These are phyloP conservation scores for Rhinichthys osculus DNA, from an alignment of 2,797 vertebrate species.

Conservation along the genomic window DNA sequence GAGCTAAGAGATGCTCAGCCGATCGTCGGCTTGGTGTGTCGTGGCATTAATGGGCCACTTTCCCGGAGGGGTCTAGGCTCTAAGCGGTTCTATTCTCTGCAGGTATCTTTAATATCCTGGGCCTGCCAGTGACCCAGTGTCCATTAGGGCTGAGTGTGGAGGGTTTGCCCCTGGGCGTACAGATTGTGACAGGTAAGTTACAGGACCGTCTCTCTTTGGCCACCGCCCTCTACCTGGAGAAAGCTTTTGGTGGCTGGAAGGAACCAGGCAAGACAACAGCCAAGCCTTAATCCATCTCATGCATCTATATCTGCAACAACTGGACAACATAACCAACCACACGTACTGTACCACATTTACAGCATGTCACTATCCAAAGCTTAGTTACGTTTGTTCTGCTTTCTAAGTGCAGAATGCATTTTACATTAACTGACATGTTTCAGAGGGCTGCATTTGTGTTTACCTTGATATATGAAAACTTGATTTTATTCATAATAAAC, in stretches of 20 bases:
- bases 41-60: neutral
- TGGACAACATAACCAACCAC: constrained; percentile 33
- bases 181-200: constrained; percentile 83
- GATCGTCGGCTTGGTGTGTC: neutral
- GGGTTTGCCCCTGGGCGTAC: constrained; percentile 88
- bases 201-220: constrained; percentile 87
- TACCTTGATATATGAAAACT: neutral
- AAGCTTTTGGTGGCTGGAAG: constrained; percentile 88
- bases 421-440: neutral
- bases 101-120: constrained; percentile 88
- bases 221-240: constrained; percentile 85
- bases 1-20: neutral
- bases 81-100: constrained; percentile 13
- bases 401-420: neutral
- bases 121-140: constrained; percentile 90
- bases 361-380: constrained; percentile 40
- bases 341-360: constrained; percentile 2
- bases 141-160: constrained; percentile 86
- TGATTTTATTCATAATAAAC: constrained; percentile 1
- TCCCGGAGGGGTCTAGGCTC: neutral
- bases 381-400: neutral
- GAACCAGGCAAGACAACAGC: constrained; percentile 72
- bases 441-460: constrained; percentile 21
- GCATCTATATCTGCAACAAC: constrained; percentile 9
- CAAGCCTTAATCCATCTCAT: neutral